phyloP scores from a whole-genome alignment of 2,888 invertebrate genomes.

The Andrena haemorrhoa region DNA sequence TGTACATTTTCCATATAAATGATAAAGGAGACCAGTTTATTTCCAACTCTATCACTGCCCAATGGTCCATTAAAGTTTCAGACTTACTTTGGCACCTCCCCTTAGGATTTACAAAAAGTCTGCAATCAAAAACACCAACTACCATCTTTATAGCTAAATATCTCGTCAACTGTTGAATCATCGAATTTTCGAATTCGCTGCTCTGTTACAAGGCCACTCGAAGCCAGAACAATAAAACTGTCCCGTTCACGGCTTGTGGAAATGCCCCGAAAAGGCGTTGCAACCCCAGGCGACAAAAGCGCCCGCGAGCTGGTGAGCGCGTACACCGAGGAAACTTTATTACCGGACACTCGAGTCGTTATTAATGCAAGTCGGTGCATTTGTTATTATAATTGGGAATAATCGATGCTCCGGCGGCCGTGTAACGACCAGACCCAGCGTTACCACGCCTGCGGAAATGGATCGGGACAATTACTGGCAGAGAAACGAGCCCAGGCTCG shows the following conservation, averaged over 20 bases:
- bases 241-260: background rate
- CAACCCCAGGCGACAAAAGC: background rate
- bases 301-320: constrained; percentile 66
- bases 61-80: too few relatives aligned
- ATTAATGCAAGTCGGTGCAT: constrained; percentile 83
- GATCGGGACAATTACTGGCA: constrained; percentile 76
- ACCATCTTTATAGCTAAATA: too few relatives aligned
- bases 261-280: background rate
- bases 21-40: too few relatives aligned
- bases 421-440: constrained; percentile 68
- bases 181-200: background rate
- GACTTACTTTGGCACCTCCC: too few relatives aligned
- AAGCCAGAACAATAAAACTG: background rate
- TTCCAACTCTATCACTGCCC: too few relatives aligned
- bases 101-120: too few relatives aligned
- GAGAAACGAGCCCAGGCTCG: constrained; percentile 64
- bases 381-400: constrained; percentile 84
- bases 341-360: constrained; percentile 79
- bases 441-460: constrained; percentile 66
- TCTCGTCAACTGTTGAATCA: too few relatives aligned
- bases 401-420: constrained; percentile 78
- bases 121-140: too few relatives aligned
- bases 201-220: background rate
- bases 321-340: constrained; percentile 78
- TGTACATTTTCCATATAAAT: too few relatives aligned